Base-by-base conservation (phyloP, 2,797 vertebrate genomes). In the Notamacropus eugenii region DNA sequence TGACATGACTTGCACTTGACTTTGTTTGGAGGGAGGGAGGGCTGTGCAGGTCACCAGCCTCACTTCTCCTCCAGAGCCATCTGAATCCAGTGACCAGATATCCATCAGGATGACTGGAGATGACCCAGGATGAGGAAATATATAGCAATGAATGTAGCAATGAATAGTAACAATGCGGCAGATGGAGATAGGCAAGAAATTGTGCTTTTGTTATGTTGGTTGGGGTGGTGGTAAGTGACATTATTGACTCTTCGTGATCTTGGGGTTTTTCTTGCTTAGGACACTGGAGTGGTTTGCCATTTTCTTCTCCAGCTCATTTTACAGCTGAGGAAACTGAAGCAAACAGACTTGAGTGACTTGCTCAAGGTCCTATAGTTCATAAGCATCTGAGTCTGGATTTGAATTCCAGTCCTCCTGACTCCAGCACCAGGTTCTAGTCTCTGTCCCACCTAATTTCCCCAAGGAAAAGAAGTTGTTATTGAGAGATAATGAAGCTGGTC, bases 371-470 rank as follows among this genome's bases (percentile, higher is more conserved):
- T n/a, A 74, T 0, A 40, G 16, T n/a, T 74, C 22, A 1, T 40
- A 40, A 74, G n/a, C 40, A 6, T 40, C n/a, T 40, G n/a, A 74
- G 19, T n/a, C 28, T 40, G 34, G 14, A 74, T 74, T 74, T 74
- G 62, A 40, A 19, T 16, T 74, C 28, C 40, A 40, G 4, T 22
- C 16, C 34, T 67, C 62, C 31, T 67, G 31, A 67, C 13, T 67
- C 14, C 5, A n/a, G 62, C 0, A 1, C 62, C 13, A n/a, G 4
- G 4, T 24, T 74, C 34, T n/a, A 40, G 19, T 1, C 1, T 16
- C 34, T 74, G 14, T 40, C 19, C n/a, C 67, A 74, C 14, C 5
- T 40, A 22, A 19, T 11, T 19, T n/a, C 62, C 34, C 3, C 34
- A 74, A 74, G n/a, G 16, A 82, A 82, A 34, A 82, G 40, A 24